Conservation (phyloP, 2,797 vertebrate species). For the Labroides dimidiatus region DNA sequence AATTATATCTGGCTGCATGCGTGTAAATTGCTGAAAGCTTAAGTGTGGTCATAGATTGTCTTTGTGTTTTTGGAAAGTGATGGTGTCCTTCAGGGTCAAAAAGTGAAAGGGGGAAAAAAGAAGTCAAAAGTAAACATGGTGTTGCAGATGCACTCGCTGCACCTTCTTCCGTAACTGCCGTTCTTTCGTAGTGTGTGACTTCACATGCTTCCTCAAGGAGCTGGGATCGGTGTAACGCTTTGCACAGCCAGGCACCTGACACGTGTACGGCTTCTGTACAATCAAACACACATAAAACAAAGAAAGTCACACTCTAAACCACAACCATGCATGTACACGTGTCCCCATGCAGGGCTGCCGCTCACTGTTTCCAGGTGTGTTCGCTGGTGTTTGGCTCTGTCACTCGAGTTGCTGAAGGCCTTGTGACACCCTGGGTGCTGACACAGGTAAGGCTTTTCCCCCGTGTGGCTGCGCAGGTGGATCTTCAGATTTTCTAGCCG, state of each 20-base stretch:
- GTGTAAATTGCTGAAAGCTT: slow-evolving; percentile 11
- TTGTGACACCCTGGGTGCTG: slow-evolving; percentile 95
- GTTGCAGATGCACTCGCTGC: slow-evolving; percentile 59
- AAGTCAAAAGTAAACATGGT: not conserved
- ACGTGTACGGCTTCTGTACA: slow-evolving; percentile 95
- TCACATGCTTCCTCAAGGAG: slow-evolving; percentile 96
- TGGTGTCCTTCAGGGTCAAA: no score
- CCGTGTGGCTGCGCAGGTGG: slow-evolving; percentile 96
- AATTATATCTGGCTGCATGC: slow-evolving; percentile 3
- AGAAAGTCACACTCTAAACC: slow-evolving; percentile 15
- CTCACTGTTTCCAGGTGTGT: slow-evolving; percentile 98
- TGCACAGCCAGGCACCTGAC: slow-evolving; percentile 94
- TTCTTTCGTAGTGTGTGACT: slow-evolving; percentile 94
- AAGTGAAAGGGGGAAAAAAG: not conserved
- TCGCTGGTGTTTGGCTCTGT: slow-evolving; percentile 97
- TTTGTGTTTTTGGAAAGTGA: no score
- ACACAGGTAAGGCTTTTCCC: slow-evolving; percentile 95
- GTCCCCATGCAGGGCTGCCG: slow-evolving; percentile 10
- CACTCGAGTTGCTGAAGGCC: slow-evolving; percentile 99
- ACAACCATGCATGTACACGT: not conserved
- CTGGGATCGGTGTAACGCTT: slow-evolving; percentile 99
- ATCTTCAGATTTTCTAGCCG: slow-evolving; percentile 98
- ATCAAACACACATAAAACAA: slow-evolving; percentile 24
- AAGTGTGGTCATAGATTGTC: no score
- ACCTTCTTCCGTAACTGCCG: slow-evolving; percentile 96